Conservation (phyloP, 1,140 invertebrate genomes). For the Zaprionus gabonicus region DNA sequence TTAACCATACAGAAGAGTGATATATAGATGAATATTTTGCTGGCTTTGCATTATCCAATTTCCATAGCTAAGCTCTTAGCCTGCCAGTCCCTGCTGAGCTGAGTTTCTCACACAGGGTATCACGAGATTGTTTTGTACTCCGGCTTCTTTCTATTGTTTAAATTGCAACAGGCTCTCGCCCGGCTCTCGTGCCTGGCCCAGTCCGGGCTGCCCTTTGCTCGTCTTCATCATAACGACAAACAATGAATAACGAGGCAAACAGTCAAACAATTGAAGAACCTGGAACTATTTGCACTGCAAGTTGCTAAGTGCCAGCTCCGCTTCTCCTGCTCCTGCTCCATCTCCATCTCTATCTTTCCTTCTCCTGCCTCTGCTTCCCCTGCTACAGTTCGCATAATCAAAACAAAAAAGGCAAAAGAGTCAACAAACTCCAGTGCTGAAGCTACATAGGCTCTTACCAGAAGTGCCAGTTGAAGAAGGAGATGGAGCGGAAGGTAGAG, state of each 20-base stretch:
- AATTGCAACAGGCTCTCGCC: constrained; percentile 47
- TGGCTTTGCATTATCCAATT: no score
- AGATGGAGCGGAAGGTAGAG: background rate
- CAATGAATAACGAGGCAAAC: constrained; percentile 59
- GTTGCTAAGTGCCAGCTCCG: constrained; percentile 37
- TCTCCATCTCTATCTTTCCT: no score
- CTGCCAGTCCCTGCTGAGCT: background rate
- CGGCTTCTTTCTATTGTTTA: constrained; percentile 70
- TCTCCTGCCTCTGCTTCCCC: background rate
- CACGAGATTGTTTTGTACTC: constrained; percentile 58
- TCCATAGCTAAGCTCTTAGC: background rate
- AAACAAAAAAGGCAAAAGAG: constrained; percentile 46
- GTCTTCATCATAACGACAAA: constrained; percentile 71
- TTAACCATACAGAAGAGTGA: no score
- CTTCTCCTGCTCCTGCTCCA: background rate
- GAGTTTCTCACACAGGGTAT: constrained; percentile 15
- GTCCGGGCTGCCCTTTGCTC: constrained; percentile 24
- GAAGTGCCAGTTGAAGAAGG: background rate
- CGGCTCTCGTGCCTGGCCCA: background rate
- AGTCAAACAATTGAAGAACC: constrained; percentile 53
- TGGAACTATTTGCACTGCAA: constrained; percentile 62
- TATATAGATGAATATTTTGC: no score
- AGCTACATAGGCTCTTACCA: constrained; percentile 25
- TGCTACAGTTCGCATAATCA: background rate
- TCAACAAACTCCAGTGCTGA: constrained; percentile 47